These are phyloP conservation scores for Acleris sparsana DNA, from an alignment of 2,888 invertebrate genomes.

Conservation along the genomic window DNA sequence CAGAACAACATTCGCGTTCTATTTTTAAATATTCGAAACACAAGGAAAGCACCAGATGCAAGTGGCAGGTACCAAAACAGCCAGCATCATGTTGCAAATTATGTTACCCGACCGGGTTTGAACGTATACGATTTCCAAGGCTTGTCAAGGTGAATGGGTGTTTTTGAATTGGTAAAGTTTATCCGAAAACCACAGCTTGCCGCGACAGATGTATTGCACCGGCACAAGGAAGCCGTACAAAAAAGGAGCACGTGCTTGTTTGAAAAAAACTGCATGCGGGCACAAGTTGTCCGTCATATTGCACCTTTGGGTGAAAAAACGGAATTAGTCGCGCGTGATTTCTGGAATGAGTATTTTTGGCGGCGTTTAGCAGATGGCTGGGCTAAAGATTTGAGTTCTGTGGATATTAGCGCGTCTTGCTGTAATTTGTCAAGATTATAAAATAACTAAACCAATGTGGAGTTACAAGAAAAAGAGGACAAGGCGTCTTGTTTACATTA, in stretches of 20 bases:
- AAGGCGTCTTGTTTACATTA: no score
- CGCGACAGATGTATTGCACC: slow-evolving; percentile 76
- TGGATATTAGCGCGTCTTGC: background rate
- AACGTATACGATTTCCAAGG: slow-evolving; percentile 30
- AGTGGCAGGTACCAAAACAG: slow-evolving; percentile 69
- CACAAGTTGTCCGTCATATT: slow-evolving; percentile 74
- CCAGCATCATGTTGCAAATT: slow-evolving; percentile 79
- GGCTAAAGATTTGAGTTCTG: slow-evolving; percentile 15
- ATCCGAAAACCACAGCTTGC: slow-evolving; percentile 75
- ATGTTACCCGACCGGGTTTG: slow-evolving; percentile 50
- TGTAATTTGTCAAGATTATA: slow-evolving; percentile 22
- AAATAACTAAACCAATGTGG: background rate
- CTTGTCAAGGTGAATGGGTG: slow-evolving; percentile 9
- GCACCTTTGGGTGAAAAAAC: slow-evolving; percentile 60
- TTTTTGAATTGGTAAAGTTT: slow-evolving; percentile 51
- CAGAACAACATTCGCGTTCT: slow-evolving; percentile 51
- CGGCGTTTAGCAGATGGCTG: slow-evolving; percentile 46
- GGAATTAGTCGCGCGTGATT: slow-evolving; percentile 60
- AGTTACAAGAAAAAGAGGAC: no score
- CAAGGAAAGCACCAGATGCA: slow-evolving; percentile 77
- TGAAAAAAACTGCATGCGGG: slow-evolving; percentile 78
- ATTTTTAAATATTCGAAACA: slow-evolving; percentile 65
- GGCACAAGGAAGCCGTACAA: slow-evolving; percentile 70
- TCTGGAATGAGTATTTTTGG: slow-evolving; percentile 65
- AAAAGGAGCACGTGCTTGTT: slow-evolving; percentile 74